Evolutionary conservation across 2,113 vertebrate species (phyloP), one percentile per base, ranked within the genome.

Genomic region (Phalacrocorax carbo): DNA sequence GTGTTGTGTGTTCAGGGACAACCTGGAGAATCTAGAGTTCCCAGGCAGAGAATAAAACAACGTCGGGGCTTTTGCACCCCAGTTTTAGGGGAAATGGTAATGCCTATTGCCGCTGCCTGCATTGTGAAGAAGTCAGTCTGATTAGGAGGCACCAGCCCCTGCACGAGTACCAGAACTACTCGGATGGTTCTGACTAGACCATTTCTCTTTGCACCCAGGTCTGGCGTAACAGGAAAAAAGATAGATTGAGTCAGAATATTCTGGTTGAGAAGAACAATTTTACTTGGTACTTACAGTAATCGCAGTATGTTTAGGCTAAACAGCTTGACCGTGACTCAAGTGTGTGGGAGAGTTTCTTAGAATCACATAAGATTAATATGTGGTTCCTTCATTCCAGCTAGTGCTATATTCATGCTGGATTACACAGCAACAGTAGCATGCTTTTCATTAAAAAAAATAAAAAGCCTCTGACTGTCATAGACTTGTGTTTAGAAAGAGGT

Each of bases 281-380:
- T 32, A 20, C 20, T 83, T 81, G 40, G 51, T 62, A 3, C 75
- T 91, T 61, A 10, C 2, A 27, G 69, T 90, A 66, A 77, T 92
- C 42, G 62, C 64, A 84, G 36, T 64, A 15, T 23, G 22, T 52
- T 91, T 92, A 82, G 77, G 65, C 48, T 96, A 85, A 96, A 42
- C 73, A 91, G 82, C 80, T 94, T 96, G 88, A 92, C 85, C 88
- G 11, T 92, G 94, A 94, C 83, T 95, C 86, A 92, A 12, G 65
- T 32, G 79, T 51, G 86, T 85, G 77, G 95, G 91, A 94, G 82
- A 87, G 34, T 60, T 85, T 88, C 70, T 77, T 78, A 64, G 48
- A 79, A 75, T 89, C 49, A 19, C 3, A 0, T 30, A 34, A 62
- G 75, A 82, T 84, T 91, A 62, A 21, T 65, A 22, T 32, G 48